A percentile compares a stretch with the other conserved stretches of the same genome.
phyloP scores from a whole-genome alignment of 2,113 vertebrate species.

The Ranitomeya imitator region DNA sequence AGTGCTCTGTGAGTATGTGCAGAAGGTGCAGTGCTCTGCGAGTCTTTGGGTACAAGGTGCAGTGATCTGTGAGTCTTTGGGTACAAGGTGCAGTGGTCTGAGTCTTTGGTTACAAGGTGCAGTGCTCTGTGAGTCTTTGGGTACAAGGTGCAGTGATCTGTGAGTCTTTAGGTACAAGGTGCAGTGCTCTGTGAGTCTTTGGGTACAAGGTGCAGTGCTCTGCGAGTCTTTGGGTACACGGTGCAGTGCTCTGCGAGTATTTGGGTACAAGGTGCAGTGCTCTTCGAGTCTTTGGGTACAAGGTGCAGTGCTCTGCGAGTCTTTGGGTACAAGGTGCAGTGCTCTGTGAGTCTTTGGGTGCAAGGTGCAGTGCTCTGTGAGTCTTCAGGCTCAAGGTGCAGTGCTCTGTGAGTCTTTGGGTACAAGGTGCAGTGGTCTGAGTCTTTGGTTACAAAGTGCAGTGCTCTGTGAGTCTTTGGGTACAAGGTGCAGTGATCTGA shows the following conservation, averaged over 20 bases:
- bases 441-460: too few species aligned
- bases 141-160: background rate
- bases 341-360: background rate
- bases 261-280: too few species aligned
- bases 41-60: background rate
- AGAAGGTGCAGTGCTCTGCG: background rate
- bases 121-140: too few species aligned
- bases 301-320: background rate
- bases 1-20: too few species aligned
- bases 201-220: too few species aligned
- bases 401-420: background rate
- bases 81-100: too few species aligned
- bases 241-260: background rate
- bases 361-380: background rate
- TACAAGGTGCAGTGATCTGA: too few species aligned
- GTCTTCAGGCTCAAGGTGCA: too few species aligned
- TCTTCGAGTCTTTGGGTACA: rapidly evolving
- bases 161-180: too few species aligned
- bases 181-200: background rate
- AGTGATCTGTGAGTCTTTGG: background rate
- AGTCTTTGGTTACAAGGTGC: too few species aligned
- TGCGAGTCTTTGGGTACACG: rapidly evolving
- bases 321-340: background rate
- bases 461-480: too few species aligned
- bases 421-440: background rate